Evolutionary conservation across 1,140 invertebrate genomes (phyloP), one percentile per base, ranked within the genome.

Genomic region (Thaumatotibia leucotreta): DNA sequence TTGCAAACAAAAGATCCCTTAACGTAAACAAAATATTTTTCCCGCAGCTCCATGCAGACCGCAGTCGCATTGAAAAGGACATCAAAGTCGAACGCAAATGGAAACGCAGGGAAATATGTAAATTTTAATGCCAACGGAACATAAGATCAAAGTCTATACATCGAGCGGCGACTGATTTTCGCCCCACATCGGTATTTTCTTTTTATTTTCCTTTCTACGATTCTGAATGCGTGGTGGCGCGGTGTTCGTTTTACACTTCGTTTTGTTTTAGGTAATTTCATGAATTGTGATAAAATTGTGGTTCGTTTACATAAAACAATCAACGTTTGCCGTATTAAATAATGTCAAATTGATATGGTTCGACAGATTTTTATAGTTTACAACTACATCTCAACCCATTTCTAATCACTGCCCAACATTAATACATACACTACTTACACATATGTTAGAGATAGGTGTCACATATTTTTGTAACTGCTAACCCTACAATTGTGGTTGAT

Each of bases 61-160:
- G 63, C 32, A 70, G 54, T 67, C 65, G 63, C 64, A 72, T 68
- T 64, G 68, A 64, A 75, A 73, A 74, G 72, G 68, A 78, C 75
- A 79, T 82, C 79, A 82, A 82, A 82, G 77, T 63, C 63, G 66
- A 50, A 74, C 17, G 63, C 73, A 77, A 77, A 82, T 72, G 73
- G 65, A 73, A 68, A 69, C 66, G 62, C 63, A 71, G 63, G 73
- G 74, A 79, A 77, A 77, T 80, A 80, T 82, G 77, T 81, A 83
- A 78, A 81, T 79, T 77, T 73, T 76, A 80, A 80, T 79, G 74
- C 69, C 69, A 66, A n/a, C 68, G 70, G 67, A 64, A 74, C 63
- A 32, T 32, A 64, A 77, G 74, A 82, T 82, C 77, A 82, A 79
- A 79, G 77, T 64, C 58, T 69, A 61, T 22, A 33, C 65, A 29